phyloP scores from a whole-genome alignment of 2,113 vertebrate species.

The Herpailurus yagouaroundi region DNA sequence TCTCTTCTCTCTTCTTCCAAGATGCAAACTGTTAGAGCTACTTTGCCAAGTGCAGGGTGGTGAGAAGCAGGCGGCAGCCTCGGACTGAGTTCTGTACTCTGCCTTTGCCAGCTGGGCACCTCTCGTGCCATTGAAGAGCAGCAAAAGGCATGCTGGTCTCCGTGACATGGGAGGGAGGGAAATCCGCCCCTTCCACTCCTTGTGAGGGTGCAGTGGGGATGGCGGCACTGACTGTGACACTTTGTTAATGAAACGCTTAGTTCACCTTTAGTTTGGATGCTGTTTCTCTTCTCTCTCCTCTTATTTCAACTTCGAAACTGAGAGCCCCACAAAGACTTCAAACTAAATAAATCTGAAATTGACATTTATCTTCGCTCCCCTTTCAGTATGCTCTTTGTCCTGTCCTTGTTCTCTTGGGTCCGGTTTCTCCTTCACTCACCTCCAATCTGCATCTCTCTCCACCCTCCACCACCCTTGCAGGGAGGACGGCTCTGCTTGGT shows the following conservation, averaged over 20 bases:
- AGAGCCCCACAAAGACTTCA: background rate
- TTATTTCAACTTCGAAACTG: background rate
- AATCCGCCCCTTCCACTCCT: background rate
- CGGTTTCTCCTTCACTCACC: background rate
- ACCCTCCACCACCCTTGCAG: accelerated
- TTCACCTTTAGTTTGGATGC: background rate
- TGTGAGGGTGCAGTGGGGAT: background rate
- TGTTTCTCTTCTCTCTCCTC: background rate
- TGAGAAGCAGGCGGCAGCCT: background rate
- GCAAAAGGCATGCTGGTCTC: too few relatives aligned
- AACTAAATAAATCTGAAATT: background rate
- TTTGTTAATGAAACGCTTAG: background rate
- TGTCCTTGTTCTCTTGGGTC: background rate
- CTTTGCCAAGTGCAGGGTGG: background rate
- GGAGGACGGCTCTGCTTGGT: background rate
- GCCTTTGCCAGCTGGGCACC: background rate
- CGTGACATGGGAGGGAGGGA: background rate
- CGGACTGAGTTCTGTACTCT: background rate
- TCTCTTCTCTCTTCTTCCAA: background rate
- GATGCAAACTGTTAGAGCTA: background rate
- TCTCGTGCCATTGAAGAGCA: too few relatives aligned
- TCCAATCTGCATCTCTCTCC: background rate
- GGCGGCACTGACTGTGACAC: accelerated
- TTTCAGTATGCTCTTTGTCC: background rate
- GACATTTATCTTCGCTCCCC: background rate